These are phyloP conservation scores for Malurus alboscapulatus DNA, from an alignment of 2,113 vertebrate genomes.

Conservation along the genomic window DNA sequence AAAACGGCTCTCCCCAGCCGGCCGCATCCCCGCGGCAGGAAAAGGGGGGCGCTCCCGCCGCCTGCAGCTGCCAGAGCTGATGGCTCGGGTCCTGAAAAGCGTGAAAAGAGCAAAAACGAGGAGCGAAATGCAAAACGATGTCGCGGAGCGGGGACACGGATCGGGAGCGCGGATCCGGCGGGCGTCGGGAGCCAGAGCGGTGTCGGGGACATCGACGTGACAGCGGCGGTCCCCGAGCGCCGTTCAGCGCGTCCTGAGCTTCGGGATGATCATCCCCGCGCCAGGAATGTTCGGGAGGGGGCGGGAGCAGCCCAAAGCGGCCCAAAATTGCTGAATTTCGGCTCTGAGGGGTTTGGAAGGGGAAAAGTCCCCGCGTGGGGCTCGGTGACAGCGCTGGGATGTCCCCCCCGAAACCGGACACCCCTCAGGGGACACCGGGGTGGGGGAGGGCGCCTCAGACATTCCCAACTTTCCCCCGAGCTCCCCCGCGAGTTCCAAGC, in stretches of 20 bases:
- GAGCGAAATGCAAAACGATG: slow-evolving; percentile 27
- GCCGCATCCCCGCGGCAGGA: fast-evolving
- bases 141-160: background rate
- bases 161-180: background rate
- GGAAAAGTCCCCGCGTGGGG: fast-evolving
- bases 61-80: background rate
- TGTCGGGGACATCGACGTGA: slow-evolving; percentile 30
- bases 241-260: background rate
- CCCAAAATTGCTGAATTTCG: fast-evolving
- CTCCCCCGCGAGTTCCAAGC: background rate
- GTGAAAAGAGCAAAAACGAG: background rate
- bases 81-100: background rate
- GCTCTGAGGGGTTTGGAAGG: fast-evolving
- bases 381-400: background rate
- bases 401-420: background rate
- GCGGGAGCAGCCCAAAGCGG: fast-evolving
- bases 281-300: fast-evolving
- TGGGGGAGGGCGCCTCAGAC: background rate
- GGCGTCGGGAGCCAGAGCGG: background rate
- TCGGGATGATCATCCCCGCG: fast-evolving
- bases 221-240: background rate
- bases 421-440: background rate
- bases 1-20: background rate
- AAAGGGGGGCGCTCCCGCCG: background rate
- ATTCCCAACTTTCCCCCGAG: background rate